phyloP scores from a whole-genome alignment of 2,888 invertebrate genomes.

The Caenorhabditis doughertyi region DNA sequence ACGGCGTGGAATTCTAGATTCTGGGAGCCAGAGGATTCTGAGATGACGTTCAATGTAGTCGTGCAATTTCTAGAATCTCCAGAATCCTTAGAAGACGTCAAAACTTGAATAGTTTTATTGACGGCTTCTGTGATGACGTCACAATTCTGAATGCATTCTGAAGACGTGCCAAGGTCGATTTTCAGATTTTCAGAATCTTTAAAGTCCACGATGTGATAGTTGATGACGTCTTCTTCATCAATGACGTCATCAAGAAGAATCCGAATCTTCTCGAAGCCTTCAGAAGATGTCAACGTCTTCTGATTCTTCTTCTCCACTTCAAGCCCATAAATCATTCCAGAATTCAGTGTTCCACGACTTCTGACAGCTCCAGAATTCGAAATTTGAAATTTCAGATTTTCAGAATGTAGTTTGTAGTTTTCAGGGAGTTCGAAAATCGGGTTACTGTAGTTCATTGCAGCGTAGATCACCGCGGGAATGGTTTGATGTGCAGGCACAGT shows the following conservation, averaged over 20 bases:
- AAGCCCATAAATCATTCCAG: constrained; percentile 7
- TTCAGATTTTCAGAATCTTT: background rate
- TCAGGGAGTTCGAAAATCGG: background rate
- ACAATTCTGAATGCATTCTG: background rate
- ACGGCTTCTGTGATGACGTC: background rate
- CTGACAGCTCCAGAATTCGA: constrained; percentile 25
- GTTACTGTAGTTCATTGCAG: background rate
- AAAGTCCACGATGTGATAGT: background rate
- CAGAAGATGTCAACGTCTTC: constrained; percentile 17
- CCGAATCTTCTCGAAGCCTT: background rate
- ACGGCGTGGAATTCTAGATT: background rate
- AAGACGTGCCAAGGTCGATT: background rate
- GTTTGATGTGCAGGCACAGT: background rate
- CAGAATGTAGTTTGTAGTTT: background rate
- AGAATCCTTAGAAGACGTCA: background rate
- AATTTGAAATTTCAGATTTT: background rate
- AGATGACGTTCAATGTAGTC: too few relatives aligned
- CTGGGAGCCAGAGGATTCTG: too few relatives aligned
- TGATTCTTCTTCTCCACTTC: background rate
- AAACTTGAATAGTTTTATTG: background rate
- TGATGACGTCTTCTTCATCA: background rate
- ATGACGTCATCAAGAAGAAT: constrained; percentile 21
- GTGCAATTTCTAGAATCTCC: background rate
- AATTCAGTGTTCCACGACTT: constrained; percentile 9
- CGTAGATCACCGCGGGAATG: constrained; percentile 24